Conservation (phyloP, 2,888 invertebrate species). For the Pyrocoelia pectoralis region DNA sequence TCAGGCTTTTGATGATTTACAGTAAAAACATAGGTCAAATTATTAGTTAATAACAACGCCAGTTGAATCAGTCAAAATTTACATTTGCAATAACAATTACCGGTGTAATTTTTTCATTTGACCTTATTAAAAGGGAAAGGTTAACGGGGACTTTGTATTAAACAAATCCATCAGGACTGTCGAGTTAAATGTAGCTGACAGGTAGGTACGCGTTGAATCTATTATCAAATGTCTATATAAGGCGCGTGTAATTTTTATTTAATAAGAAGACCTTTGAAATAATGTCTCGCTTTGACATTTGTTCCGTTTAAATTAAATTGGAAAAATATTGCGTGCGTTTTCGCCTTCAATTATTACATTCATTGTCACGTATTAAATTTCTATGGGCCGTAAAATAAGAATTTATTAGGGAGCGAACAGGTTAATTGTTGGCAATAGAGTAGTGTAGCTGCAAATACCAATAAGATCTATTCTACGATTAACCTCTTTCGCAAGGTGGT, state of each 20-base stretch:
- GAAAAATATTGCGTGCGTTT: not conserved
- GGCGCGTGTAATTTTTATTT: not conserved
- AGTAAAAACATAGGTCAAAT: not conserved
- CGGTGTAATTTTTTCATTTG: not conserved
- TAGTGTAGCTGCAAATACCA: too few relatives aligned
- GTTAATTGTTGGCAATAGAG: too few relatives aligned
- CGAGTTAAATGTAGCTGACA: slow-evolving; percentile 1
- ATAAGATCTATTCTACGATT: too few relatives aligned
- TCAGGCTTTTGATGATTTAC: not conserved
- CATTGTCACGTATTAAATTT: not conserved
- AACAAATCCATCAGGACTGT: slow-evolving; percentile 1
- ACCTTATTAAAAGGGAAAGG: not conserved
- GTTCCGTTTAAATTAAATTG: not conserved
- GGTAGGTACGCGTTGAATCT: not conserved
- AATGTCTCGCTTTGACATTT: not conserved
- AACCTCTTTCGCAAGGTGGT: too few relatives aligned
- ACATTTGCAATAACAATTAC: not conserved
- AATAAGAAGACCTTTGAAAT: slow-evolving; percentile 1
- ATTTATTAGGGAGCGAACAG: too few relatives aligned
- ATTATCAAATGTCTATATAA: not conserved
- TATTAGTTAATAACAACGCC: not conserved
- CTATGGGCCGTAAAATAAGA: too few relatives aligned
- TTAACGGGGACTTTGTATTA: not conserved
- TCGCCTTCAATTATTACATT: not conserved
- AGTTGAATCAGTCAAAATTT: not conserved